Evolutionary conservation across 2,888 invertebrate species (phyloP).

Genomic region (Blomia tropicalis): DNA sequence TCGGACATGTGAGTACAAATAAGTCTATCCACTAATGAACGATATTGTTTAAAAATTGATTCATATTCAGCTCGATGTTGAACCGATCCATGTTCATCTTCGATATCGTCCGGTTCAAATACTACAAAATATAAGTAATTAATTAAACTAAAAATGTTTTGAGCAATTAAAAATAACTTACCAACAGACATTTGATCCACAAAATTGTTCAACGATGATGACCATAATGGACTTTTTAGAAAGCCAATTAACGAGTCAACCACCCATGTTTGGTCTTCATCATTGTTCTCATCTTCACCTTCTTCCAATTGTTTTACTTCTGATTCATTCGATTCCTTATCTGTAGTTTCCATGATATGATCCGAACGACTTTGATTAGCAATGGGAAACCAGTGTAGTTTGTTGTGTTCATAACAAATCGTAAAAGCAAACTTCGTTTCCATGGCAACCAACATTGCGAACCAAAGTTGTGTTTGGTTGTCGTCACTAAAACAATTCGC

Average conservation of each 20-base stretch:
- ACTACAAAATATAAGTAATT: conserved; percentile 43
- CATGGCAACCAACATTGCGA: no score
- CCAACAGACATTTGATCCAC: conserved; percentile 82
- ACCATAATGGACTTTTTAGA: conserved; percentile 80
- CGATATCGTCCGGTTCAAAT: conserved; percentile 55
- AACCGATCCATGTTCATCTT: conserved; percentile 36
- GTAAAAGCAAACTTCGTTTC: no score
- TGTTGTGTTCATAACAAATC: no score
- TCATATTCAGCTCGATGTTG: conserved; percentile 45
- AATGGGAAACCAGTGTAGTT: no score
- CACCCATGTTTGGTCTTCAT: conserved; percentile 58
- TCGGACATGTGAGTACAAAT: conserved; percentile 82
- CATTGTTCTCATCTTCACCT: neutral
- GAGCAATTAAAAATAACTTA: conserved; percentile 40
- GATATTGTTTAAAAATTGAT: conserved; percentile 65
- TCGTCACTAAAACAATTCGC: no score
- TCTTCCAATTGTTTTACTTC: no score
- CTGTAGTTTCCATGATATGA: no score
- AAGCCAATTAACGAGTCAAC: conserved; percentile 80
- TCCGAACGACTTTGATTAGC: no score
- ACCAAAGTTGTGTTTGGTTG: no score
- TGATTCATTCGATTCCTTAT: no score
- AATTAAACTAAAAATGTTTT: neutral
- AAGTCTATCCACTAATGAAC: conserved; percentile 71
- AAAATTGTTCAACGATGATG: conserved; percentile 71